Evolutionary conservation across 1,140 invertebrate genomes (phyloP), one percentile per base, ranked within the genome.

Genomic region (Micrasema minimum): DNA sequence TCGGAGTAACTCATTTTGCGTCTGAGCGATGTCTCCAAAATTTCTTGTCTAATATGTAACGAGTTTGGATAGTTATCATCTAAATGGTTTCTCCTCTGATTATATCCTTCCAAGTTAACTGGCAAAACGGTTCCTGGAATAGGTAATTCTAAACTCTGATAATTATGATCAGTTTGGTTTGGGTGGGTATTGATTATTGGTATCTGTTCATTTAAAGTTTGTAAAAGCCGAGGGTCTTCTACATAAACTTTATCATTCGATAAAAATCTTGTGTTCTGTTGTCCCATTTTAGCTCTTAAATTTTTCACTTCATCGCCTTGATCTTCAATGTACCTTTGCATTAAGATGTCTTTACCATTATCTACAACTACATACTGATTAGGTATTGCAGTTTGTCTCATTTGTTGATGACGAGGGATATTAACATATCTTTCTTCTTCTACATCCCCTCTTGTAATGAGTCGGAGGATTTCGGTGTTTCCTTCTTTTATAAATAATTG

Each of bases 271-370:
- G 41, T 62, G 77, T 81, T 77, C 79, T 78, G 16, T 77, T 76
- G 64, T 85, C 85, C 77, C 88, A 89, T 76, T 85, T 85, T 86
- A 26, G 88, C 86, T 38, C 87, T 81, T 18, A 87, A 83, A 74
- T 85, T 77, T 46, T 83, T 81, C 14, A 82, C 80, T 76, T 86
- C 88, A 76, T 88, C 87, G 0, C 85, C 85, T 78, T 93, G 91
- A 82, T 93, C 92, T 75, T 93, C 89, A 68, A 94, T 94, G 77
- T 93, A 94, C 55, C 93, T 83, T 76, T 89, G 86, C 86, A 94
- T 89, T 3, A 94, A 81, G 73, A 93, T 89, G 78, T 93, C 90
- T 82, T 94, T 94, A 0, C 92, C 93, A 70, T 88, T 89, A 73
- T 90, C 88, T 16, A 89, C 84, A 76, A 88, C 86, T 18, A 88